Percentiles rank a stretch among this genome's conserved stretches.
Evolutionary conservation across 1,140 invertebrate species (phyloP).

Genomic region (Stegodyphus mimosarum): DNA sequence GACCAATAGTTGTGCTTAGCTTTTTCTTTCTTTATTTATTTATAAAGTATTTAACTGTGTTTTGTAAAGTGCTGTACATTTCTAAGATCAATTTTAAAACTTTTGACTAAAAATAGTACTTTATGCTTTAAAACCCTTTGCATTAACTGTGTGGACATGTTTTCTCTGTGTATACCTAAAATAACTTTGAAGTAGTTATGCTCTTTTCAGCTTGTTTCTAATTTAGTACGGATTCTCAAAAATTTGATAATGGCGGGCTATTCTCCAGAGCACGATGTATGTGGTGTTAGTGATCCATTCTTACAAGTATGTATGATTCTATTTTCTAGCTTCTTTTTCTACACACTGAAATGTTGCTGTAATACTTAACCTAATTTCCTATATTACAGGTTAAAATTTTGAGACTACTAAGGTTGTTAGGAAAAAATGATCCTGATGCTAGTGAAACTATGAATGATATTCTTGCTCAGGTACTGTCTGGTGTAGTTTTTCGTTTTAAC

Average conservation of each 20-base stretch:
- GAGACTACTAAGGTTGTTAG: constrained; percentile 90
- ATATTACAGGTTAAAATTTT: constrained; percentile 91
- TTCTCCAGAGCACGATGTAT: constrained; percentile 99
- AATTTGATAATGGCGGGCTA: constrained; percentile 98
- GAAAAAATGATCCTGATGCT: constrained; percentile 93
- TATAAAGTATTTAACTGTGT: too few species aligned
- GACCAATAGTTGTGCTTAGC: too few species aligned
- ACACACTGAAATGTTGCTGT: too few species aligned
- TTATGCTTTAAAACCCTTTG: background rate
- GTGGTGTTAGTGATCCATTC: constrained; percentile 98
- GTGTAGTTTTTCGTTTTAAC: too few species aligned
- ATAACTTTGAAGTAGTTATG: too few species aligned
- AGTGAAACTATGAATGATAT: constrained; percentile 99
- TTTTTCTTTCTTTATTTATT: too few species aligned
- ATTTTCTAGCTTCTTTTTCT: background rate
- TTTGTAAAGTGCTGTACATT: too few species aligned
- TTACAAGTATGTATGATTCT: constrained; percentile 79
- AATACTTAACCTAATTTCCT: background rate
- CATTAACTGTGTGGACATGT: background rate
- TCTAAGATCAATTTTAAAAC: background rate
- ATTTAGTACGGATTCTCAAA: constrained; percentile 97
- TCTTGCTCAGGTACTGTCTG: constrained; percentile 79
- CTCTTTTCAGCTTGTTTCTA: constrained; percentile 92
- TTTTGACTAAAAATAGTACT: background rate
- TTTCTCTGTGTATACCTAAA: background rate